Percentiles rank a stretch among this genome's conserved stretches.
These are phyloP conservation scores for Psammodynastes pulverulentus DNA, from an alignment of 2,113 vertebrate species.

Conservation along the genomic window DNA sequence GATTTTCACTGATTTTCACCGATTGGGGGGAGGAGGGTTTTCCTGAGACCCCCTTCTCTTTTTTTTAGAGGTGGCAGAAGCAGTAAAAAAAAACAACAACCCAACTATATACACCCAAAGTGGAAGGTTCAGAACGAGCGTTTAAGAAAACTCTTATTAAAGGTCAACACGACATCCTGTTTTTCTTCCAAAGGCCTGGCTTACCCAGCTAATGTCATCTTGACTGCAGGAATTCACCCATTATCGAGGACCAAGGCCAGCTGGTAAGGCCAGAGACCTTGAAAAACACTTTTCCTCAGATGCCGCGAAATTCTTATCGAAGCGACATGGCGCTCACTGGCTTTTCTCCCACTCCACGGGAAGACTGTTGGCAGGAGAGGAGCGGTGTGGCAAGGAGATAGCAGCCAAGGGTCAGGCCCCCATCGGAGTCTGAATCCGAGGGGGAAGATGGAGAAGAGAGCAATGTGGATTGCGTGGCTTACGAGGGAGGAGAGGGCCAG, in stretches of 20 bases:
- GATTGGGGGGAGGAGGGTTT: slow-evolving; percentile 17
- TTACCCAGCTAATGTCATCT: background rate
- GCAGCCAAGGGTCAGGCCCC: too few species aligned
- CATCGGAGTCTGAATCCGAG: too few species aligned
- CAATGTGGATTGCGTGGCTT: too few species aligned
- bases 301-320: background rate
- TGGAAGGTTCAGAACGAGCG: slow-evolving; percentile 63
- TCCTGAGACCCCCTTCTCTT: background rate
- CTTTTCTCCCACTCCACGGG: background rate
- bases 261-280: background rate
- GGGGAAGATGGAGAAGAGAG: too few species aligned
- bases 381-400: background rate
- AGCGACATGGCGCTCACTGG: background rate
- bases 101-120: slow-evolving; percentile 44
- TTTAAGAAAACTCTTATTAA: slow-evolving; percentile 49
- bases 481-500: too few species aligned
- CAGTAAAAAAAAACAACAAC: slow-evolving; percentile 23
- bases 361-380: background rate
- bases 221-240: background rate
- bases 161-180: background rate
- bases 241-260: background rate
- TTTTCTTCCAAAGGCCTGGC: background rate
- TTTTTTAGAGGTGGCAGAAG: background rate
- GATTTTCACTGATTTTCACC: slow-evolving; percentile 33
- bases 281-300: background rate